Evolutionary conservation across 2,113 vertebrate genomes (phyloP).

Genomic region (Dicentrarchus labrax): DNA sequence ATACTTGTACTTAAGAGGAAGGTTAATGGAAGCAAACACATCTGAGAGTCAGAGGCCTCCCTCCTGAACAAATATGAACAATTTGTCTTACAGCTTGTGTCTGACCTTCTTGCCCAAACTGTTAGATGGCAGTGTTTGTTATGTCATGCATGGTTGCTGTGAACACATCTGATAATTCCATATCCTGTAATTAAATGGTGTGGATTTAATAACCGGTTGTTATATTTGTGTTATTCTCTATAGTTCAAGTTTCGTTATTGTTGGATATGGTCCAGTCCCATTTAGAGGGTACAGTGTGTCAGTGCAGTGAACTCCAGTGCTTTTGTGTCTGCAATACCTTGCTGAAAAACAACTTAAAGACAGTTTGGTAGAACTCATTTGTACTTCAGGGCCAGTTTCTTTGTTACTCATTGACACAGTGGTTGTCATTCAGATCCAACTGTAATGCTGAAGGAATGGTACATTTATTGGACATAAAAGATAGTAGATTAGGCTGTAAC

Average conservation of each 20-base stretch:
- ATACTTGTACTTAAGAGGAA: not conserved
- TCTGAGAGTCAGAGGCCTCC: conserved; percentile 8
- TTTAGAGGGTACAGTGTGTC: not conserved
- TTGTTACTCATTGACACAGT: not conserved
- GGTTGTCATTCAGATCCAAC: not conserved
- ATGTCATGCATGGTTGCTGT: not conserved
- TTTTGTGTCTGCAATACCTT: not conserved
- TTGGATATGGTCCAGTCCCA: not conserved
- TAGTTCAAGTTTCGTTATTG: not conserved
- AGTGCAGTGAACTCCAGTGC: not conserved
- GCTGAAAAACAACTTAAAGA: not conserved
- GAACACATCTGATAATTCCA: not conserved
- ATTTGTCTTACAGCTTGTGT: conserved; percentile 1
- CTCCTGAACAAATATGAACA: conserved; percentile 34
- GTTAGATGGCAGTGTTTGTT: conserved; percentile 32
- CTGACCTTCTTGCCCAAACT: conserved; percentile 9
- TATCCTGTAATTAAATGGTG: conserved; percentile 18
- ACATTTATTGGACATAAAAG: not conserved
- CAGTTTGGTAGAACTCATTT: not conserved
- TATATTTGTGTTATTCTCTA: not conserved
- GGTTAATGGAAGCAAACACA: not conserved
- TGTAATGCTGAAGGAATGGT: not conserved
- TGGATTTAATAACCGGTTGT: not conserved
- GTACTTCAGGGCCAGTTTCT: not conserved
- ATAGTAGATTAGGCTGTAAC: not conserved